Evolutionary conservation across 2,113 vertebrate species (phyloP).

Genomic region (Tachysurus vachellii): DNA sequence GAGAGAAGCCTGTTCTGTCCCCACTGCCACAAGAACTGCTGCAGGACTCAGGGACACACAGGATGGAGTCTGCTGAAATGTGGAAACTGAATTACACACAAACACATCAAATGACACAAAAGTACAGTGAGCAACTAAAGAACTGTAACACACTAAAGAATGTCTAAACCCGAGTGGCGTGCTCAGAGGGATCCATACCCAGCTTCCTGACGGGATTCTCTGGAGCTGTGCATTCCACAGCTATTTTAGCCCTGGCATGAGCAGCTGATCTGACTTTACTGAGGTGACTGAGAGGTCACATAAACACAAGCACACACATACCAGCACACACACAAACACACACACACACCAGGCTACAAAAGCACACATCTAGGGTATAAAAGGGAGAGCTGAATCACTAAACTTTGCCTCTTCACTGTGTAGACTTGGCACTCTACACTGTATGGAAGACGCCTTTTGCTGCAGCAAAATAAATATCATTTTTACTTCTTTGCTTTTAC

Average conservation of each 20-base stretch:
- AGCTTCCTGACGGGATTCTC: constrained; percentile 9
- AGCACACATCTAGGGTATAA: no score
- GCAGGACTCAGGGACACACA: constrained; percentile 72
- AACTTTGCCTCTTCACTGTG: no score
- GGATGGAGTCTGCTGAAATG: constrained; percentile 69
- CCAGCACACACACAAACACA: no score
- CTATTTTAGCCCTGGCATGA: constrained; percentile 70
- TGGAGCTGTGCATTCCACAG: constrained; percentile 71
- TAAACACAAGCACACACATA: no score
- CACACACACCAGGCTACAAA: no score
- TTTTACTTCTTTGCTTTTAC: no score
- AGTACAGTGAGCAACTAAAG: no score
- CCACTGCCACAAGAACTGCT: constrained; percentile 72
- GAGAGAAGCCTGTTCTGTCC: constrained; percentile 75
- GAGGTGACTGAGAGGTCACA: no score
- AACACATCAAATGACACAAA: not conserved
- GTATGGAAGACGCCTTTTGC: no score
- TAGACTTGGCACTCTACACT: no score
- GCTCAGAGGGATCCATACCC: constrained; percentile 52
- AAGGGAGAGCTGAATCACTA: no score
- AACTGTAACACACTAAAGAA: not conserved
- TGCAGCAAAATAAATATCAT: no score
- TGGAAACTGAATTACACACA: constrained; percentile 52
- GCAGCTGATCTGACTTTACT: constrained; percentile 45
- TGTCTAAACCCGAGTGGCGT: not conserved